Evolutionary conservation across 2,797 vertebrate species (phyloP).

Genomic region (Sebastes diploproa): DNA sequence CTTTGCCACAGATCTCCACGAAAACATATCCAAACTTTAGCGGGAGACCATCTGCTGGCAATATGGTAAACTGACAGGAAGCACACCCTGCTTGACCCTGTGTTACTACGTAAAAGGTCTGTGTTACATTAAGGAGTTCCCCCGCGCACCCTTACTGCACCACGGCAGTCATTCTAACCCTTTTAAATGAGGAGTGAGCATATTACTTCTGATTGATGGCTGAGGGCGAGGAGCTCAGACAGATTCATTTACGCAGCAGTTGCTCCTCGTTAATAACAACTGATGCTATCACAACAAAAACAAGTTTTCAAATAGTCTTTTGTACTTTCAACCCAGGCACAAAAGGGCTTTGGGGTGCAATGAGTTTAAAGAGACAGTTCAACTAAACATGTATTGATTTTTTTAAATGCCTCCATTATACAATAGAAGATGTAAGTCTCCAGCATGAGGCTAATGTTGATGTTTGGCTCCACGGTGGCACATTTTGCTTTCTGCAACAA

Average conservation of each 20-base stretch:
- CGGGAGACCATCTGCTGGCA: not conserved
- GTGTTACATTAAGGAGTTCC: not conserved
- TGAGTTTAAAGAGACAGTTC: conserved; percentile 33
- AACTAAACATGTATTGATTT: conserved; percentile 46
- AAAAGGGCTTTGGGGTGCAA: conserved; percentile 27
- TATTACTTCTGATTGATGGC: conserved; percentile 62
- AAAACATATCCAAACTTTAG: not conserved
- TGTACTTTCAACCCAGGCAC: conserved; percentile 28
- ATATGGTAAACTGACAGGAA: not conserved
- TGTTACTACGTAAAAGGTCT: not conserved
- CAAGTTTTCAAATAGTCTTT: conserved; percentile 43
- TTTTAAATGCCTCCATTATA: conserved; percentile 19
- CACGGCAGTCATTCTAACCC: conserved; percentile 39
- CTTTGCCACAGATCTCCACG: not conserved
- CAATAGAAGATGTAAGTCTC: conserved; percentile 7
- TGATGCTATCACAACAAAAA: conserved; percentile 63
- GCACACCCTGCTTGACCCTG: too few relatives aligned
- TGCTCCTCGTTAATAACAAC: conserved; percentile 62
- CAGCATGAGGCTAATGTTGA: conserved; percentile 47
- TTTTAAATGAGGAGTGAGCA: conserved; percentile 56
- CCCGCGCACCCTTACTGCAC: not conserved
- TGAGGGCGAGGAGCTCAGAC: conserved; percentile 52
- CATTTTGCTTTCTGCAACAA: conserved; percentile 54
- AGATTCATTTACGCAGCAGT: conserved; percentile 66
- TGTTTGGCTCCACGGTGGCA: conserved; percentile 39